Conservation (phyloP, 1,140 invertebrate genomes). For the Drosophila bocki region DNA sequence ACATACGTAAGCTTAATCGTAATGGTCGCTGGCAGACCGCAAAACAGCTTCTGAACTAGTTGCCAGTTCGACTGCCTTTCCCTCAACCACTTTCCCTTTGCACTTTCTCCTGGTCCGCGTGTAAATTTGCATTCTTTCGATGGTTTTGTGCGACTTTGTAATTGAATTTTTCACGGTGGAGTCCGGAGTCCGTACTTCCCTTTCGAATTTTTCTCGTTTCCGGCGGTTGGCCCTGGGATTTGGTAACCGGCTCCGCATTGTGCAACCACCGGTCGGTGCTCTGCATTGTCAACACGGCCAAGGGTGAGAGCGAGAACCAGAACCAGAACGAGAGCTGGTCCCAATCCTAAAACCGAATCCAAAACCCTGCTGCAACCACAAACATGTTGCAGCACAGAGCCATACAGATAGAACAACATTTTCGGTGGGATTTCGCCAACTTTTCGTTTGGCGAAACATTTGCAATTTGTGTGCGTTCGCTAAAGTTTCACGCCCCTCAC, state of each 20-base stretch:
- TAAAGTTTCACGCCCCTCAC: constrained; percentile 30
- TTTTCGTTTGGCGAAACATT: constrained; percentile 55
- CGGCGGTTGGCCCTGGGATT: constrained; percentile 46
- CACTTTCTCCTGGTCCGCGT: constrained; percentile 1
- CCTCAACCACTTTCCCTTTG: neutral
- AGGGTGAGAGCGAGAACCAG: neutral
- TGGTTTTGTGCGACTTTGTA: constrained; percentile 75
- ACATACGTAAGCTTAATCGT: constrained; percentile 50
- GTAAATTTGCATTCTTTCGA: constrained; percentile 72
- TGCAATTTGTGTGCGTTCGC: constrained; percentile 59
- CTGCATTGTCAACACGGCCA: constrained; percentile 50
- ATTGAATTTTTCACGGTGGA: constrained; percentile 78
- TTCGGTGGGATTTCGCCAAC: constrained; percentile 58
- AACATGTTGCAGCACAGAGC: constrained; percentile 71
- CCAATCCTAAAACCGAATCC: constrained; percentile 1
- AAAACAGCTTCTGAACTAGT: constrained; percentile 58
- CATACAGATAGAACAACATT: constrained; percentile 50
- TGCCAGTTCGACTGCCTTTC: constrained; percentile 22
- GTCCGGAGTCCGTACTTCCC: constrained; percentile 2
- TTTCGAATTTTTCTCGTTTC: constrained; percentile 42
- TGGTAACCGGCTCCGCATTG: constrained; percentile 56
- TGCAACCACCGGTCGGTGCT: constrained; percentile 51
- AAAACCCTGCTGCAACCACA: constrained; percentile 47
- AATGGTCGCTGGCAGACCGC: constrained; percentile 58
- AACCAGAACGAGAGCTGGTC: constrained; percentile 2